Base-by-base conservation (phyloP, 2,888 invertebrate genomes). In the Hypsopygia costalis region DNA sequence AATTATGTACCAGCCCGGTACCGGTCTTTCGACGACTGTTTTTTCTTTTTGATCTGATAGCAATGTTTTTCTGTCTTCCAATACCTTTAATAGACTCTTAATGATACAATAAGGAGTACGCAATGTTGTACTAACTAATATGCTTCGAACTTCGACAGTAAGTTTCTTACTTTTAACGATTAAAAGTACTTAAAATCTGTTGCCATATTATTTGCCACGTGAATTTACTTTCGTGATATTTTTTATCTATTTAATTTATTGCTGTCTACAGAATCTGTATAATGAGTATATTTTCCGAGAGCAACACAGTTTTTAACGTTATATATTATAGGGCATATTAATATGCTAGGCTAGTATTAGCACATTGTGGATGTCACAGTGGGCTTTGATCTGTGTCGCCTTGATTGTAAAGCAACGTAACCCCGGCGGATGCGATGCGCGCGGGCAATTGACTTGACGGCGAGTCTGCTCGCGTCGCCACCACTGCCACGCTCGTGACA, bases 161-260 rank as follows among this genome's bases (percentile, higher is more conserved):
- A 64, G 63, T 62, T 62, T 62, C 60, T 70, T 75, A 74, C 71
- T 71, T 75, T 75, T 63, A 74, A 69, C 65, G 47, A 64, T 62
- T 63, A 70, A 76, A 81, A 73, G 85, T 86, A 86, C 86, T 87
- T 87, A 87, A 85, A 71, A 76, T 76, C 85, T 81, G 82, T 80
- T 86, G 86, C 87, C 87, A 88, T 88, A 87, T 85, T 76, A 72
- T 85, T 86, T 86, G 86, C 87, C 85, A 86, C 87, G 62, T 79
- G 81, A 81, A 75, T 83, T 80, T 79, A 72, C 61, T 81, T 81
- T 82, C 80, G 81, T 86, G 82, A 85, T 85, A 81, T 80, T 73
- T 79, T 82, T 73, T 78, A 61, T 76, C 72, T 58, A 64, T 77
- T 81, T 80, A 77, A 81, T 80, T 73, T 76, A 69, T 75, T 76